Percentiles rank a stretch among this genome's conserved stretches.
Evolutionary conservation across 2,888 invertebrate species (phyloP).

Genomic region (Heliconius ismenius): DNA sequence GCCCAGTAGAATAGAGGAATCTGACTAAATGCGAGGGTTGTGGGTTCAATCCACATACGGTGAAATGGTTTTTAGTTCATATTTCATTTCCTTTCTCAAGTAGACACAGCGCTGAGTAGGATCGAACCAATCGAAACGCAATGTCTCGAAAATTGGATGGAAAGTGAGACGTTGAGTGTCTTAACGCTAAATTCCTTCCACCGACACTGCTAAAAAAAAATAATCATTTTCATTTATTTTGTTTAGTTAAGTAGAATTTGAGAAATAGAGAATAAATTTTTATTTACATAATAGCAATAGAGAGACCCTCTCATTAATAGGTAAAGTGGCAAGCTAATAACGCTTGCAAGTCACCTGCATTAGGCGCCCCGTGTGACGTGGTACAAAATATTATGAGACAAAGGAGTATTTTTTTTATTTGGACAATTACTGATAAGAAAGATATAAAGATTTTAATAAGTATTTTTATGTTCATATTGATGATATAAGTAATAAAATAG

Average conservation of each 20-base stretch:
- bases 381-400: slow-evolving; percentile 42
- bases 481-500: no score
- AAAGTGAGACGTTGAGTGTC: background rate
- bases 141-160: background rate
- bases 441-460: background rate
- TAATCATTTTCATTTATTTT: background rate
- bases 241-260: background rate
- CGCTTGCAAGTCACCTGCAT: slow-evolving; percentile 75
- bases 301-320: slow-evolving; percentile 46
- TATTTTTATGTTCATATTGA: no score
- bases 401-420: background rate
- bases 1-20: no score
- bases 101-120: background rate
- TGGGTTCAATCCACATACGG: no score
- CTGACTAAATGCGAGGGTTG: no score
- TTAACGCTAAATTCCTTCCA: background rate
- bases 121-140: background rate
- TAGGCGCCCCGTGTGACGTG: slow-evolving; percentile 52
- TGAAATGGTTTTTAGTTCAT: no score
- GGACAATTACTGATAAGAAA: background rate
- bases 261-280: slow-evolving; percentile 10
- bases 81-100: no score
- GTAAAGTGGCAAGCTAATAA: slow-evolving; percentile 48
- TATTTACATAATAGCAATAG: slow-evolving; percentile 45
- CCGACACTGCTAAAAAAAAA: background rate